Percentiles rank a stretch among this genome's conserved stretches.
phyloP scores from a whole-genome alignment of 2,888 invertebrate species.

The Nymphalis polychloros region DNA sequence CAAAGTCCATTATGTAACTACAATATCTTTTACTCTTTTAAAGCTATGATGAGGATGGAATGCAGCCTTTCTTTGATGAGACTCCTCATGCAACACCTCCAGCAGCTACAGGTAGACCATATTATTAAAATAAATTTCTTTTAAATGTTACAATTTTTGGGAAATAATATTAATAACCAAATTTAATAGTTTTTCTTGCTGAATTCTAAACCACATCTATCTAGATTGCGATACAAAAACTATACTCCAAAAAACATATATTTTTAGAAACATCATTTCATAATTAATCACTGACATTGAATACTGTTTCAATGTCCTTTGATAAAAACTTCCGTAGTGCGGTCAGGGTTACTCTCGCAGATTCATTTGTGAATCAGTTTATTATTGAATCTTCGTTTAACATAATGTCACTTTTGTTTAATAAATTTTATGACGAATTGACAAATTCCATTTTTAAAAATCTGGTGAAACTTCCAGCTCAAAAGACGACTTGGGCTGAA shows the following conservation, averaged over 20 bases:
- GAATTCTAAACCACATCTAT: neutral
- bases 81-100: constrained; percentile 78
- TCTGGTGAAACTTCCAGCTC: constrained; percentile 70
- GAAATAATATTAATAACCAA: no score
- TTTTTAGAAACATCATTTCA: constrained; percentile 9
- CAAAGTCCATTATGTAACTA: neutral
- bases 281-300: constrained; percentile 38
- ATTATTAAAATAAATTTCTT: no score
- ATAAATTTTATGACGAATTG: constrained; percentile 54
- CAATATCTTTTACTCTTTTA: constrained; percentile 36
- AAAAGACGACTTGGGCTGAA: constrained; percentile 73
- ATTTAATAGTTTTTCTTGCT: neutral
- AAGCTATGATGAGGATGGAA: constrained; percentile 76
- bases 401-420: constrained; percentile 58
- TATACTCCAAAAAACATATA: neutral
- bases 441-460: constrained; percentile 54
- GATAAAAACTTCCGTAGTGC: constrained; percentile 67
- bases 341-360: constrained; percentile 33
- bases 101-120: constrained; percentile 62
- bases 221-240: no score
- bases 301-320: constrained; percentile 35
- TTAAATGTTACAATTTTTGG: no score
- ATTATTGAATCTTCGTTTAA: constrained; percentile 45
- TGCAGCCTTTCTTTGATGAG: constrained; percentile 78
- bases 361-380: constrained; percentile 42